Base-by-base conservation (phyloP, 2,888 invertebrate species). In the Pandemis heparana region DNA sequence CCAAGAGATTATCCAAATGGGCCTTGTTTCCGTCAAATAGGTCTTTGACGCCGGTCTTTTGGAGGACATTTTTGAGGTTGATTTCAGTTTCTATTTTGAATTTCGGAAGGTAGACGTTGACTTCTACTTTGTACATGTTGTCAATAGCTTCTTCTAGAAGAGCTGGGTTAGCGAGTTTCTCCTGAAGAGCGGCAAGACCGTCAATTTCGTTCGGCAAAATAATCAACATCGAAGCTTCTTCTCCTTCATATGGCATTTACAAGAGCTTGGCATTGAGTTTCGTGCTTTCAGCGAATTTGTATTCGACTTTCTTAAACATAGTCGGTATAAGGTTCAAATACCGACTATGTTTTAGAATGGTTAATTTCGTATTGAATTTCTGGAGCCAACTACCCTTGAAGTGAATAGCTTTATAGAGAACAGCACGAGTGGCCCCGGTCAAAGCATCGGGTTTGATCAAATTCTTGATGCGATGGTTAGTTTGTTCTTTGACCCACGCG, bases 401-500 rank as follows among this genome's bases (percentile, higher is more conserved):
- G 85, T 98, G 97, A 61, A 98, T 95, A 0, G 98, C 98, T 86
- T 98, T 98, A 0, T 97, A 96, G 8, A 98, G 94, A 1, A 98
- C 95, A 76, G 97, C 90, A 59, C 95, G 92, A 0, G 97, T 97
- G 0, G 82, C 76, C 0, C 10, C 51, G 79, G 88, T 80, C 1
- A 98, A 82, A 75, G 92, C 86, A 32, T 88, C 92, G 0, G 96
- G 67, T 0, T 90, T 81, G 59, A 99, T 91, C 12, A 99, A 92
- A 78, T 92, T 80, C 76, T 92, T 91, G 74, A 94, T 93, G 71
- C 86, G 89, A 43, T 92, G 77, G 76, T 92, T 92, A 2, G 94
- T 94, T 75, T 92, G 84, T 0, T 87, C 83, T 85, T 92, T 93
- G 59, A 94, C 97, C 97, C 98, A 98, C 0, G 84, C 75, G 83